phyloP scores from a whole-genome alignment of 2,888 invertebrate species.

The Plebejus argus region DNA sequence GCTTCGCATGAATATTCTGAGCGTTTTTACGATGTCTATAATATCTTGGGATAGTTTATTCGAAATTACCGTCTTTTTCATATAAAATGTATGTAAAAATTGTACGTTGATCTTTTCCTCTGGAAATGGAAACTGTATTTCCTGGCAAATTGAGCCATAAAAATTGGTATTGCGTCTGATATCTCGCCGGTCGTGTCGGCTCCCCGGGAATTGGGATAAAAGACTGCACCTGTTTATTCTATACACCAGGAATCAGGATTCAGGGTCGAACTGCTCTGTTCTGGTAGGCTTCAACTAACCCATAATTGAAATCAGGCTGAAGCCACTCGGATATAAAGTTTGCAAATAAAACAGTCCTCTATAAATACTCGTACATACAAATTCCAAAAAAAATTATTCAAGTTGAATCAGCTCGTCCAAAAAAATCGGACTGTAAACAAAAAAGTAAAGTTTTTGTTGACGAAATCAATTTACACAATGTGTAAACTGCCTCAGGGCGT shows the following conservation, averaged over 20 bases:
- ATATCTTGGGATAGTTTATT: background rate
- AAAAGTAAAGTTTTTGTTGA: conserved; percentile 36
- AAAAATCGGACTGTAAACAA: conserved; percentile 7
- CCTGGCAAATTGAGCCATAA: background rate
- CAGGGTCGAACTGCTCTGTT: background rate
- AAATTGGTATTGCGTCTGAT: background rate
- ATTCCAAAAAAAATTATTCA: background rate
- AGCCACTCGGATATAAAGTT: background rate
- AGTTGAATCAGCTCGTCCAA: background rate
- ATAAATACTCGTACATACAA: background rate
- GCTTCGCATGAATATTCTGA: background rate
- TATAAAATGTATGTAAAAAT: background rate
- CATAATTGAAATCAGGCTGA: conserved; percentile 2
- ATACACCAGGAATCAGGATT: background rate
- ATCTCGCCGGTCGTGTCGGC: background rate
- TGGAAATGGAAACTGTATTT: conserved; percentile 5
- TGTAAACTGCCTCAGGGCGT: conserved; percentile 46
- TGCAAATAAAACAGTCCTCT: background rate
- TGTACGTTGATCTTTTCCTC: background rate
- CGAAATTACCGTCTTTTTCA: background rate
- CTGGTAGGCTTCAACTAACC: background rate
- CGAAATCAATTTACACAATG: conserved; percentile 49
- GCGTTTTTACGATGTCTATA: conserved; percentile 9
- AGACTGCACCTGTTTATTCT: background rate
- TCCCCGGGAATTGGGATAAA: background rate